Base-by-base conservation (phyloP, 2,113 vertebrate genomes). In the Athene cunicularia region DNA sequence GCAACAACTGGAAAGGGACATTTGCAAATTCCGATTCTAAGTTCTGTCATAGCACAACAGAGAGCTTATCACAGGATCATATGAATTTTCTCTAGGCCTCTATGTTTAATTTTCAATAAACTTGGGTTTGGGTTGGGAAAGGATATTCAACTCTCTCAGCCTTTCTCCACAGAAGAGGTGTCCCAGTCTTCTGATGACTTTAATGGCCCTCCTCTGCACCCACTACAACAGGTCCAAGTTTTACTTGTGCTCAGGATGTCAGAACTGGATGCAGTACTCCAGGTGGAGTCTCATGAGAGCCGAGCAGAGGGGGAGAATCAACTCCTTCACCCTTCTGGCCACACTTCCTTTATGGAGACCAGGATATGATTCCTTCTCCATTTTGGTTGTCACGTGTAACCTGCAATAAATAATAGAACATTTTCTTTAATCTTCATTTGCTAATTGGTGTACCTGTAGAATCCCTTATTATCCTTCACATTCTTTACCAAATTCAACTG, bases 141-240 rank as follows among this genome's bases (percentile, higher is more conserved):
- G 8, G 5, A 35, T 16, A 26, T 55, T 72, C 39, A 66, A 12
- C 32, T 52, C 5, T 72, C 9, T 37, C 24, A 55, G 14, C 5
- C 16, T 45, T 3, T 53, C 23, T 53, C 32, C 12, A 5, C 7
- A 56, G 12, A 1, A 49, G 2, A 64, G 20, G 5, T 39, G 5
- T 55, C 6, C 56, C 58, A 56, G 8, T 5, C 15, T 4, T 28
- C 13, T 73, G 41, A 49, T 24, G 4, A 9, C n/a, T 64, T 67
- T 43, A 2, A 2, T 35, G 32, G 2, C 18, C 26, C 11, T 58
- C 11, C 14, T 66, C 26, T 50, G 14, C 26, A 56, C 14, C 6
- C 0, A 0, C 8, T 37, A 4, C 7, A 28, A 45, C 20, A 86
- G 12, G 9, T 50, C 26, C 12, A 8, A 17, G 11, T 22, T 22